Conservation (phyloP, 2,797 vertebrate species). For the Parambassis ranga region DNA sequence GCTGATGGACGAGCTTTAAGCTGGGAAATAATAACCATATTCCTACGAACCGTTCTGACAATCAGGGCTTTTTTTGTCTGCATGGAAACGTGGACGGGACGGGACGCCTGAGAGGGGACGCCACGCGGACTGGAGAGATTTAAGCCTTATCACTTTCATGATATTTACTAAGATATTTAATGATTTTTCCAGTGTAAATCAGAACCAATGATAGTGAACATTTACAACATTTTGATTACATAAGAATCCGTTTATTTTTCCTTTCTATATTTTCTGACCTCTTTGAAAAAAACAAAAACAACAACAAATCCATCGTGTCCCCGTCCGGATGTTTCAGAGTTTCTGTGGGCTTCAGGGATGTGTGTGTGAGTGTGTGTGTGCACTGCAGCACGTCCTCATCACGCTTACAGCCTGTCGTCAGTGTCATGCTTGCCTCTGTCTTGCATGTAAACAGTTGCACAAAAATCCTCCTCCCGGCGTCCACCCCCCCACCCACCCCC, state of each 20-base stretch:
- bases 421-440: slow-evolving; percentile 35
- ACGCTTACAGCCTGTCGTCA: slow-evolving; percentile 20
- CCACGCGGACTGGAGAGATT: slow-evolving; percentile 55
- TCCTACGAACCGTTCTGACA: slow-evolving; percentile 74
- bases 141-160: slow-evolving; percentile 75
- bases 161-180: slow-evolving; percentile 77
- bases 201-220: slow-evolving; percentile 57
- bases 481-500: no score
- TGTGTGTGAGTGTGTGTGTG: background rate
- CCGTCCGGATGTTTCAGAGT: slow-evolving; percentile 3
- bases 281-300: slow-evolving; percentile 33
- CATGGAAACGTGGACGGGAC: slow-evolving; percentile 7
- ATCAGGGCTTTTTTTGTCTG: slow-evolving; percentile 74
- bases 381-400: slow-evolving; percentile 31
- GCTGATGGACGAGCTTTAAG: slow-evolving; percentile 60
- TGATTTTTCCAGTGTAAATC: slow-evolving; percentile 55
- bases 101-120: slow-evolving; percentile 15
- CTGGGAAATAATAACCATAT: slow-evolving; percentile 34
- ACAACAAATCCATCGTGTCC: slow-evolving; percentile 27
- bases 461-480: slow-evolving; percentile 15
- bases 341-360: slow-evolving; percentile 36
- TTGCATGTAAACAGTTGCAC: slow-evolving; percentile 56
- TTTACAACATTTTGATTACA: slow-evolving; percentile 57
- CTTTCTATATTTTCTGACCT: slow-evolving; percentile 54
- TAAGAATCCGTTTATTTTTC: slow-evolving; percentile 50